Evolutionary conservation across 2,888 invertebrate genomes (phyloP).

Genomic region (Caenorhabditis sp.): DNA sequence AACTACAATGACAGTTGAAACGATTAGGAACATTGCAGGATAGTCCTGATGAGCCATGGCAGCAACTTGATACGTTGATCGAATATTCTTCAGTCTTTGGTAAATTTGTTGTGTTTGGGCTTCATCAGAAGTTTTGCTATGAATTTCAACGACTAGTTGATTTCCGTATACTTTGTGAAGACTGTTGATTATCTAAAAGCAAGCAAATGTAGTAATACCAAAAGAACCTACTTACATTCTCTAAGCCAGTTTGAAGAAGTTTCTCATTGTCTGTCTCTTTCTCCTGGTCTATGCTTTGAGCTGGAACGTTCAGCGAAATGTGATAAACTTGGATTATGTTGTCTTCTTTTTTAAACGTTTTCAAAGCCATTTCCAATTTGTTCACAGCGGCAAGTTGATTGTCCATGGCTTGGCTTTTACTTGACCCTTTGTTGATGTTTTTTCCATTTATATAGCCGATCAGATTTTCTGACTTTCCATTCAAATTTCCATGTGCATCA

Average conservation of each 20-base stretch:
- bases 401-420: background rate
- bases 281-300: no score
- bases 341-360: conserved; percentile 8
- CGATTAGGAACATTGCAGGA: conserved; percentile 9
- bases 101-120: background rate
- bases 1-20: background rate
- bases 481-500: background rate
- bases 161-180: no score
- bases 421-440: background rate
- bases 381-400: conserved; percentile 18
- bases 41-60: conserved; percentile 3
- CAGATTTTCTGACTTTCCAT: background rate
- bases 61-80: conserved; percentile 1
- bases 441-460: background rate
- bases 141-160: no score
- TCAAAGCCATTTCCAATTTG: conserved; percentile 12
- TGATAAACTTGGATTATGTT: conserved; percentile 3
- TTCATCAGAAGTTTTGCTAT: background rate
- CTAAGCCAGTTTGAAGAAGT: background rate
- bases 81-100: background rate
- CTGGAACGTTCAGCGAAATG: background rate
- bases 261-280: background rate
- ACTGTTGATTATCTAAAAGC: no score
- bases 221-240: no score
- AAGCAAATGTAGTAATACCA: no score